A percentile compares a stretch with the other conserved stretches of the same genome.
Evolutionary conservation across 2,113 vertebrate species (phyloP).

Genomic region (Clarias batrachus): DNA sequence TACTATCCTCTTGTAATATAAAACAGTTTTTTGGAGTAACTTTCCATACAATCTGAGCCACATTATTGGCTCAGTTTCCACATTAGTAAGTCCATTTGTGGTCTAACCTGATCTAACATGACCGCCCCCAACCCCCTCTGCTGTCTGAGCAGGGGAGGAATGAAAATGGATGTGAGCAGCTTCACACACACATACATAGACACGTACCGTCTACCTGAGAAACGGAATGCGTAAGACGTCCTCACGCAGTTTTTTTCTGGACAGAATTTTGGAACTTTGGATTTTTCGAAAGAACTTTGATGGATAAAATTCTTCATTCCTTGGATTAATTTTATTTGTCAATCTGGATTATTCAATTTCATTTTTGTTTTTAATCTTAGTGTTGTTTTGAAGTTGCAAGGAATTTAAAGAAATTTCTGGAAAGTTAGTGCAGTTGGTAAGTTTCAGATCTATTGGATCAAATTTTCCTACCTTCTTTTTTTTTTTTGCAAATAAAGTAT

Average conservation of each 20-base stretch:
- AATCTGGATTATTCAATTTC: constrained; percentile 18
- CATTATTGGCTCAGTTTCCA: background rate
- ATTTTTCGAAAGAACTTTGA: background rate
- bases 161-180: background rate
- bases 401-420: background rate
- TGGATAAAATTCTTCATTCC: background rate
- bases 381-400: background rate
- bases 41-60: background rate
- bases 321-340: background rate
- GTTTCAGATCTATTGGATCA: background rate
- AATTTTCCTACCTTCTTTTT: too few relatives aligned
- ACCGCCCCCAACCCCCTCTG: background rate
- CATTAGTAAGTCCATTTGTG: background rate
- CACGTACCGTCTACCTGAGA: constrained; percentile 1
- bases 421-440: background rate
- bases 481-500: background rate
- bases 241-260: background rate
- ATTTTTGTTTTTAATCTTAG: background rate
- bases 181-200: background rate
- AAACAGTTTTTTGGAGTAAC: background rate
- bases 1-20: background rate
- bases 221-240: background rate
- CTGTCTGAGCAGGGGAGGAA: background rate
- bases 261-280: background rate
- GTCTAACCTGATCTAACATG: constrained; percentile 3